Evolutionary conservation across 2,888 invertebrate genomes (phyloP), one percentile per base, ranked within the genome.

Genomic region (Pristionchus entomophagus): DNA sequence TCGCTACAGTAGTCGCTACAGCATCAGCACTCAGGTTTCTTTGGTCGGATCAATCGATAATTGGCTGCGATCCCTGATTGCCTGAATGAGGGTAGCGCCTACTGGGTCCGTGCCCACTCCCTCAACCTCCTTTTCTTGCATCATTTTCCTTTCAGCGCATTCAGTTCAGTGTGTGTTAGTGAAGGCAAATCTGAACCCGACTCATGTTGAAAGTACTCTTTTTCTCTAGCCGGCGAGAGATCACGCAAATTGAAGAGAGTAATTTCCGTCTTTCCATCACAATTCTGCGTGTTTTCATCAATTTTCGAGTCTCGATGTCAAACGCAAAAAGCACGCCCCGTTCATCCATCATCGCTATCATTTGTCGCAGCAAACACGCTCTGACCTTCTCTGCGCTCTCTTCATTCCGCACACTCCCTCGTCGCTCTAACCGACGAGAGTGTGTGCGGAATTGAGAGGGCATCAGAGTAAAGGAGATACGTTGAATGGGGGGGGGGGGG

Each of bases 291-390:
- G 26, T 62, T 62, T 62, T 62, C 32, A 62, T 62, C 29, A 62
- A 4, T 22, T 32, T 32, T 26, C n/a, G n/a, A n/a, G n/a, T 65
- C 35, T 65, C 12, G 8, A 35, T 65, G 65, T n/a, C n/a, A n/a
- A n/a, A n/a, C n/a, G n/a, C n/a, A n/a, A n/a, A n/a, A n/a, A 19
- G n/a, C 73, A 41, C 38, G n/a, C 38, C 73, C 19, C 56, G 73
- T 73, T 73, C 73, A 45, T 73, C 38, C 38, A 73, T 73, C 73
- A 73, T 73, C 38, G 41, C 32, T 73, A 41, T 41, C 41, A 73
- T 73, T 73, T 73, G 73, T 73, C 73, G 73, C 10, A n/a, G n/a
- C 73, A 26, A 45, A 38, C 73, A 8, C 73, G 6, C 22, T 73
- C 73, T 73, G 14, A 6, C 41, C 45, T 73, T 0, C 38, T 41